These are phyloP conservation scores for Propithecus coquereli DNA, from an alignment of 2,113 vertebrate genomes.

Conservation along the genomic window DNA sequence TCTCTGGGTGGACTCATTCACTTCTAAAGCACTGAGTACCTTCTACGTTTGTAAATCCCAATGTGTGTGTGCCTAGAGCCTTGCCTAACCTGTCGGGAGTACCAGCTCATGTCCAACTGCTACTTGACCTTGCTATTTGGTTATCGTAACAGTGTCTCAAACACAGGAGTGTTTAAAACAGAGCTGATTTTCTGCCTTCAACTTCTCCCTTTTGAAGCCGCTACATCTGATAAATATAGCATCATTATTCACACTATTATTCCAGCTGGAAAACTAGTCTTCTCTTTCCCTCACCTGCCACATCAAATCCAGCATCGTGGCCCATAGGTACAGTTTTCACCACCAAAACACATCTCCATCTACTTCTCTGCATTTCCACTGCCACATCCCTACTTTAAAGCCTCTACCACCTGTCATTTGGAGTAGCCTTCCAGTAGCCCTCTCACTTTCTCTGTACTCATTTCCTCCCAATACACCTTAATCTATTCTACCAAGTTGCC, in stretches of 20 bases:
- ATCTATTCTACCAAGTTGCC: background rate
- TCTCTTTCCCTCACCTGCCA: background rate
- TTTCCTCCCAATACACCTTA: background rate
- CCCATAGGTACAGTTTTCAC: background rate
- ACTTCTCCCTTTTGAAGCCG: background rate
- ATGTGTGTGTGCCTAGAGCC: accelerated
- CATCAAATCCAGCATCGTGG: background rate
- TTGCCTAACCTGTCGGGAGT: background rate
- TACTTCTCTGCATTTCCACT: background rate
- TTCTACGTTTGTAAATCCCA: background rate
- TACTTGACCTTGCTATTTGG: background rate
- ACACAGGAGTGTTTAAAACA: background rate
- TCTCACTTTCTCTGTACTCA: background rate
- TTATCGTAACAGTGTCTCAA: background rate
- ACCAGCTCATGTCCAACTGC: background rate
- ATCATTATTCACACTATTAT: background rate
- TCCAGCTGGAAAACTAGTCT: background rate
- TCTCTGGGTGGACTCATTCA: background rate
- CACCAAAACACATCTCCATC: background rate
- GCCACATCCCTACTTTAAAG: background rate
- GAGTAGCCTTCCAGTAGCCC: background rate
- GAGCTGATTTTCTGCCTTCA: background rate
- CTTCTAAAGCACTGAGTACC: background rate
- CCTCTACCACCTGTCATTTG: background rate
- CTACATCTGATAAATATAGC: background rate